Evolutionary conservation across 92 coral and sea anemone genomes (phyloP).

Genomic region (Galaxea fascicularis): DNA sequence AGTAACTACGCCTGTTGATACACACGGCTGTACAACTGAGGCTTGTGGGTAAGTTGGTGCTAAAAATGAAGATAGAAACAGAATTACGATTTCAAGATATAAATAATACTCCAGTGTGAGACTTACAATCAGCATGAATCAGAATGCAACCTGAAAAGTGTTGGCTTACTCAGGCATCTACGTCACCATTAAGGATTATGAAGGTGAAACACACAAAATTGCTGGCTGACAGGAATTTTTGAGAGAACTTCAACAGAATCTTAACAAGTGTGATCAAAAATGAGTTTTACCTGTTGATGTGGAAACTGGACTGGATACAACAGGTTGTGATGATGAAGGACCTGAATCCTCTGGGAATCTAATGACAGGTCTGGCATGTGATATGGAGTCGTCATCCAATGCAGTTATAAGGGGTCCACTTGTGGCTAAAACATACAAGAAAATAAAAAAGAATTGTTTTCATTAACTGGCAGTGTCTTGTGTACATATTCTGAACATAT

Average conservation of each 20-base stretch:
- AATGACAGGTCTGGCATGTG: constrained; percentile 90
- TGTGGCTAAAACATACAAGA: constrained; percentile 49
- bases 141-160: too few relatives aligned
- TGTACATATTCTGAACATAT: too few relatives aligned
- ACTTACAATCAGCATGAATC: too few relatives aligned
- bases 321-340: constrained; percentile 69
- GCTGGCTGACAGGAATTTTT: too few relatives aligned
- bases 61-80: not conserved
- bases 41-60: constrained; percentile 79
- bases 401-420: constrained; percentile 92
- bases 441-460: too few relatives aligned
- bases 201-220: too few relatives aligned
- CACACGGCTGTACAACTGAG: constrained; percentile 74
- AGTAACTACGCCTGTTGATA: constrained; percentile 86
- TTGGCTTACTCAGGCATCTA: too few relatives aligned
- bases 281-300: constrained; percentile 69
- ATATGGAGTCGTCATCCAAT: constrained; percentile 81
- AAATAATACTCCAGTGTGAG: too few relatives aligned
- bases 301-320: constrained; percentile 82
- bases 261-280: too few relatives aligned
- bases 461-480: too few relatives aligned
- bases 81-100: not conserved
- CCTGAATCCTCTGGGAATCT: constrained; percentile 75
- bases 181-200: too few relatives aligned
- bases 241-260: not conserved